Evolutionary conservation across 2,797 vertebrate genomes (phyloP), one percentile per base, ranked within the genome.

Genomic region (Linurgus olivaceus): DNA sequence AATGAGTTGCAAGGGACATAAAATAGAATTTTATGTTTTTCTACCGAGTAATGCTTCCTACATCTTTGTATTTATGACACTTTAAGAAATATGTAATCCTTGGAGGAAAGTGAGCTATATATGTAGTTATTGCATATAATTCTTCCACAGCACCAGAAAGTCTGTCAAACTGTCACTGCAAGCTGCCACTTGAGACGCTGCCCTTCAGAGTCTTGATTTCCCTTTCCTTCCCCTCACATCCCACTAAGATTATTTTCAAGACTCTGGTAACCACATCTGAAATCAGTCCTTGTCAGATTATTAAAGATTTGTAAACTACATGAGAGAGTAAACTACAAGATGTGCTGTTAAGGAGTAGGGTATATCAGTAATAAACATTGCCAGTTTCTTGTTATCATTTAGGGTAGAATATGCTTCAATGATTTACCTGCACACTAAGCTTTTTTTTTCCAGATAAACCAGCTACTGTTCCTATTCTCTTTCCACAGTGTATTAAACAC

Each of bases 41-140:
- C 88, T 87, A 83, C 58, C 77, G 92, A 93, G 79, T 68, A 90
- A 86, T 96, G 45, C 81, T 97, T 97, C 89, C 81, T 83, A 96
- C 74, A 95, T 92, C 91, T 97, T 97, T 97, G 92, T 96, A 97
- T 97, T 97, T 97, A 96, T 57, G 77, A 96, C 79, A 73, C 61
- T 88, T 95, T 71, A 94, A 95, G 96, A 97, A 97, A 94, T 77
- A 95, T 21, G 42, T 90, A 96, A 96, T 90, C 95, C 89, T 96
- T 86, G 74, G 92, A 96, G 86, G 47, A 90, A 96, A 90, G 88
- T 47, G 85, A 96, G 75, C 0, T 0, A 91, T 93, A 96, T 71
- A 13, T 95, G 86, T 38, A 80, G 50, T 72, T 86, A 86, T 66
- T 90, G 51, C 33, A 28, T 58, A 75, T 97, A 95, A 97, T 96